Conservation (phyloP, 2,888 invertebrate species). For the Ochropleura plecta region DNA sequence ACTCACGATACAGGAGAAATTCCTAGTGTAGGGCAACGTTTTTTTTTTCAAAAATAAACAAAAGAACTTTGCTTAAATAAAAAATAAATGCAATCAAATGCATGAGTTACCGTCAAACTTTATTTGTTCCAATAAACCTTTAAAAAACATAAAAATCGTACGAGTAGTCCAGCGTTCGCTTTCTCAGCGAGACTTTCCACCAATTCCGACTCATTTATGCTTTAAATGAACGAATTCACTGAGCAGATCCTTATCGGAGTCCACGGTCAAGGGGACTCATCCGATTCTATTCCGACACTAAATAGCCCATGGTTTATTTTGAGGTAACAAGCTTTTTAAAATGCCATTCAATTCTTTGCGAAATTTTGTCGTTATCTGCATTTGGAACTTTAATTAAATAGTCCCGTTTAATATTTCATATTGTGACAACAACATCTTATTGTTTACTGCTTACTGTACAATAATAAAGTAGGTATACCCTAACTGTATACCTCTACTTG, state of each 20-base stretch:
- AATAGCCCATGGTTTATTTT: slow-evolving; percentile 84
- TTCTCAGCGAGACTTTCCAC: slow-evolving; percentile 74
- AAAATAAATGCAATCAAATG: background rate
- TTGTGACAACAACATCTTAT: background rate
- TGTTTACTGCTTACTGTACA: background rate
- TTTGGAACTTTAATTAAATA: slow-evolving; percentile 41
- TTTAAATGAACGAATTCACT: slow-evolving; percentile 83
- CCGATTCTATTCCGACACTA: slow-evolving; percentile 84
- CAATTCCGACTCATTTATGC: slow-evolving; percentile 79
- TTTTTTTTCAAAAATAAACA: too few relatives aligned
- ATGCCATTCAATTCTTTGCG: slow-evolving; percentile 68
- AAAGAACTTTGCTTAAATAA: background rate
- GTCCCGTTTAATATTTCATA: slow-evolving; percentile 2
- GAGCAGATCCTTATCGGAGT: slow-evolving; percentile 83
- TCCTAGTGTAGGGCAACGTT: too few relatives aligned
- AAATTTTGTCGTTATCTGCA: slow-evolving; percentile 52
- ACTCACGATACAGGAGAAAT: too few relatives aligned
- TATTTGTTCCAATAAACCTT: slow-evolving; percentile 11
- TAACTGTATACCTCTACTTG: background rate
- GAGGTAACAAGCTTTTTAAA: slow-evolving; percentile 80
- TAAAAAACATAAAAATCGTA: slow-evolving; percentile 30
- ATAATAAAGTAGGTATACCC: background rate
- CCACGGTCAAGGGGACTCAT: slow-evolving; percentile 83
- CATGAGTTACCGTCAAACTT: slow-evolving; percentile 4
- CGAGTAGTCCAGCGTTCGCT: slow-evolving; percentile 54